These are phyloP conservation scores for Cotesia chilonis DNA, from an alignment of 1,140 invertebrate species.

Conservation along the genomic window DNA sequence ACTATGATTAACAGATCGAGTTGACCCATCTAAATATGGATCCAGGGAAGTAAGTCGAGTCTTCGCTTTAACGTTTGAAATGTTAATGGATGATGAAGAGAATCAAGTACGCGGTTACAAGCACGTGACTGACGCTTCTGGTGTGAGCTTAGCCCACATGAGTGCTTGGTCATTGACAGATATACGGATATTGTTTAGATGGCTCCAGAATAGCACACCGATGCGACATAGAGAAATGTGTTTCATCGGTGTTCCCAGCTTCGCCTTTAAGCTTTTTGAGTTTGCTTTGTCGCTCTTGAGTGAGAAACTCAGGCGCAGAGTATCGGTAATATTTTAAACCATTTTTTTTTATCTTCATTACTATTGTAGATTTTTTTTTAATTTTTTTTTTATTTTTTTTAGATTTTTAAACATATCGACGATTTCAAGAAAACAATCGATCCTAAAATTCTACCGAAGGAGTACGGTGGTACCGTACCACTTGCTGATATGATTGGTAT, in stretches of 20 bases:
- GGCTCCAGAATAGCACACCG: slow-evolving; percentile 85
- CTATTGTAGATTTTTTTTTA: too few relatives aligned
- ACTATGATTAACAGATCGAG: slow-evolving; percentile 63
- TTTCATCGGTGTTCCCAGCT: slow-evolving; percentile 82
- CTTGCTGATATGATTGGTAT: slow-evolving; percentile 81
- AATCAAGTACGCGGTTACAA: slow-evolving; percentile 81
- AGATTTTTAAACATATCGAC: too few relatives aligned
- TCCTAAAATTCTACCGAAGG: slow-evolving; percentile 80
- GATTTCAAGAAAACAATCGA: slow-evolving; percentile 63
- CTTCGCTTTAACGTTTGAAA: slow-evolving; percentile 79
- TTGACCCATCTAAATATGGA: slow-evolving; percentile 79
- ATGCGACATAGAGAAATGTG: slow-evolving; percentile 87
- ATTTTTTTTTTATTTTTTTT: too few relatives aligned
- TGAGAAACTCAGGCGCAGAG: slow-evolving; percentile 81
- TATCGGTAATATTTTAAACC: slow-evolving; percentile 69
- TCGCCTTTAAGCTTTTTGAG: slow-evolving; percentile 80
- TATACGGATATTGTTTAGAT: slow-evolving; percentile 78
- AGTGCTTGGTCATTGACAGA: slow-evolving; percentile 83
- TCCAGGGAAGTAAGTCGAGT: slow-evolving; percentile 79
- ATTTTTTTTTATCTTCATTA: not conserved
- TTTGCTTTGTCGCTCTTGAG: slow-evolving; percentile 80
- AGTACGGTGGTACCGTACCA: slow-evolving; percentile 84
- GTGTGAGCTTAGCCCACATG: slow-evolving; percentile 82
- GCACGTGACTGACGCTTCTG: slow-evolving; percentile 84
- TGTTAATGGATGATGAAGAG: slow-evolving; percentile 80